Conservation (phyloP, 2,888 invertebrate genomes). For the Drosophila phalerata region DNA sequence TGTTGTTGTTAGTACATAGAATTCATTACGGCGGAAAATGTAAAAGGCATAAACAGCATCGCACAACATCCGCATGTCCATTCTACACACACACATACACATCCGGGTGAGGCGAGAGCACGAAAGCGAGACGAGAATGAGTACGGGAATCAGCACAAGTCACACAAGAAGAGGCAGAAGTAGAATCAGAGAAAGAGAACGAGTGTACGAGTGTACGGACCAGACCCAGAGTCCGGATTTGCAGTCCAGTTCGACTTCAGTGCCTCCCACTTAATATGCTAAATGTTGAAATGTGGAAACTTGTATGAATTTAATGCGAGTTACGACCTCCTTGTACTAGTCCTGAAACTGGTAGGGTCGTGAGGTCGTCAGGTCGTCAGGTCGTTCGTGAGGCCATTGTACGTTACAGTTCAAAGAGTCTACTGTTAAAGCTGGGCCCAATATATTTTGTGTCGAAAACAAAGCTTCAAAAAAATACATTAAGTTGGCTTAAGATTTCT, state of each 20-base stretch:
- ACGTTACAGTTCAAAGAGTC: slow-evolving; percentile 18
- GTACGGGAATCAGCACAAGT: slow-evolving; percentile 13
- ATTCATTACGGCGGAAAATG: slow-evolving; percentile 77
- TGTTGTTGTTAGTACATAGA: slow-evolving; percentile 53
- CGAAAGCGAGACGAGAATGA: slow-evolving; percentile 54
- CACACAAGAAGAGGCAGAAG: slow-evolving; percentile 4
- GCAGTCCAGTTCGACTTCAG: slow-evolving; percentile 50
- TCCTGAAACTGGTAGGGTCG: neutral
- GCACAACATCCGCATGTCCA: slow-evolving; percentile 72
- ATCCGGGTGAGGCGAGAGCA: slow-evolving; percentile 54
- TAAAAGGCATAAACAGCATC: slow-evolving; percentile 78
- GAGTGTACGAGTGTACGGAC: too few relatives aligned
- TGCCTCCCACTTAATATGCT: slow-evolving; percentile 67
- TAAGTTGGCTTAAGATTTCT: too few relatives aligned
- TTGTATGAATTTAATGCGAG: slow-evolving; percentile 61
- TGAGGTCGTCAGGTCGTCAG: slow-evolving; percentile 4
- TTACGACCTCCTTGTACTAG: neutral
- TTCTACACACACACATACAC: slow-evolving; percentile 28
- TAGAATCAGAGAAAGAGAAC: neutral
- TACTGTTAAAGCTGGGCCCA: too few relatives aligned
- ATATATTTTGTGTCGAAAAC: too few relatives aligned
- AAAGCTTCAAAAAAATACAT: too few relatives aligned
- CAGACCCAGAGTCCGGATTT: slow-evolving; percentile 27
- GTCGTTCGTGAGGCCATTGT: neutral
- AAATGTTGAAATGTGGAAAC: slow-evolving; percentile 60